These are phyloP conservation scores for Mallotus villosus DNA, from an alignment of 2,797 vertebrate genomes.

Conservation along the genomic window DNA sequence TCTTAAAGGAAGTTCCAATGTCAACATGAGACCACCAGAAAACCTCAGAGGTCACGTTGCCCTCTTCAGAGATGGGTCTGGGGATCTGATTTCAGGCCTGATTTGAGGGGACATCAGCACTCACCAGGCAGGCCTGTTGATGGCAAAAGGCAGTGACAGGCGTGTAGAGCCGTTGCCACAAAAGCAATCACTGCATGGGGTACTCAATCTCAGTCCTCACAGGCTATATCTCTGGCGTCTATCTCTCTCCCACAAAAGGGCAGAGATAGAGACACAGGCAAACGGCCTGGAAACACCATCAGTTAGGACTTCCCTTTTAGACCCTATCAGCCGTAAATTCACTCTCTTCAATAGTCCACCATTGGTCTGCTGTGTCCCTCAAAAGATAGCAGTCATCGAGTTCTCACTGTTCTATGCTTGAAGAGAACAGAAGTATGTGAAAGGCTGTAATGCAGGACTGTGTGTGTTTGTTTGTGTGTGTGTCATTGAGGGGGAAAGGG, in stretches of 20 bases:
- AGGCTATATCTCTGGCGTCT: constrained; percentile 32
- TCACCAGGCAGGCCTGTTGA: constrained; percentile 31
- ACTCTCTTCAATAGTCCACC: constrained; percentile 11
- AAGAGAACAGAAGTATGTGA: neutral
- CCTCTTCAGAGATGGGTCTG: neutral
- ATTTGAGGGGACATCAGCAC: constrained; percentile 20
- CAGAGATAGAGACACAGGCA: constrained; percentile 26
- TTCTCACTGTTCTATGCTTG: neutral
- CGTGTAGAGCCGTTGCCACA: constrained; percentile 29
- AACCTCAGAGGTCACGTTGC: neutral
- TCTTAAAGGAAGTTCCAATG: constrained; percentile 12
- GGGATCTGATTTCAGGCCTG: constrained; percentile 18
- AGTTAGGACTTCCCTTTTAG: constrained; percentile 31
- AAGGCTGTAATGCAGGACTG: too few relatives aligned
- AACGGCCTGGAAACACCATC: constrained; percentile 33
- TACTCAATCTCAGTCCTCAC: constrained; percentile 26
- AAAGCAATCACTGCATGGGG: constrained; percentile 33
- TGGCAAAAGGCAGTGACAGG: constrained; percentile 42
- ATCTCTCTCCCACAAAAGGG: constrained; percentile 6
- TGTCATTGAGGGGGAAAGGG: too few relatives aligned
- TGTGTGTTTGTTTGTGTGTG: neutral
- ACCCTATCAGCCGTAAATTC: constrained; percentile 30
- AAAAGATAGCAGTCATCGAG: neutral
- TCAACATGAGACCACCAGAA: neutral
- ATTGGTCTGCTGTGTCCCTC: neutral